Evolutionary conservation across 2,113 vertebrate species (phyloP), one percentile per base, ranked within the genome.

Genomic region (Leucoraja erinaceus): DNA sequence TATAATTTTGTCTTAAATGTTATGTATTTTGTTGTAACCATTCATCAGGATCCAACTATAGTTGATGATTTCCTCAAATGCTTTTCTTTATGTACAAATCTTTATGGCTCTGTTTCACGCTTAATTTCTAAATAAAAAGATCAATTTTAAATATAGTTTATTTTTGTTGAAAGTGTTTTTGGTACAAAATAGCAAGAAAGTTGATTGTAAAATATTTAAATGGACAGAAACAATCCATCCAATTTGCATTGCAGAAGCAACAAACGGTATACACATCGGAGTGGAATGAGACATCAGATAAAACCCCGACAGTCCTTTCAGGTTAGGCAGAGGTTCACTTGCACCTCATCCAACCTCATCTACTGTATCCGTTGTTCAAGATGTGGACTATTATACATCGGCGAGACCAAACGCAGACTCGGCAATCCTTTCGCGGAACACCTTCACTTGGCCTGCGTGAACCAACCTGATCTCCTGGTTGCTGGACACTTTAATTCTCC

Each of bases 1-100:
- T 88, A 66, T 72, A 91, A 70, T 91, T 91, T 70, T 47, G 38
- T 74, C 90, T 91, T 70, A 77, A 33, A 9, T 12, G 38, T 74
- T 72, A 68, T 72, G 63, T 28, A 47, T 91, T 8, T 72, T 90
- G n/a, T 33, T 90, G 33, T 47, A 91, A 74, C 28, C 28, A 88
- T 31, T 88, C 33, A 88, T 88, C 83, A 88, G 59, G 83, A 63
- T 63, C 83, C 28, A 31, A 86, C 54, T 61, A 28, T 83, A 61
- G 61, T 66, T 63, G 28, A 77, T 77, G 9, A 77, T 77, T 77
- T 76, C 75, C 11, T 33, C n/a, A n/a, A 31, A 16, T 28, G 56
- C 59, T 61, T n/a, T 86, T 84, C 38, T 28, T 63, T 8, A 81
- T 10, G 10, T 86, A 56, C 25, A 25, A 61, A n/a, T 86, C 28